Conservation (phyloP, 2,797 vertebrate species). For the Scyliorhinus canicula region DNA sequence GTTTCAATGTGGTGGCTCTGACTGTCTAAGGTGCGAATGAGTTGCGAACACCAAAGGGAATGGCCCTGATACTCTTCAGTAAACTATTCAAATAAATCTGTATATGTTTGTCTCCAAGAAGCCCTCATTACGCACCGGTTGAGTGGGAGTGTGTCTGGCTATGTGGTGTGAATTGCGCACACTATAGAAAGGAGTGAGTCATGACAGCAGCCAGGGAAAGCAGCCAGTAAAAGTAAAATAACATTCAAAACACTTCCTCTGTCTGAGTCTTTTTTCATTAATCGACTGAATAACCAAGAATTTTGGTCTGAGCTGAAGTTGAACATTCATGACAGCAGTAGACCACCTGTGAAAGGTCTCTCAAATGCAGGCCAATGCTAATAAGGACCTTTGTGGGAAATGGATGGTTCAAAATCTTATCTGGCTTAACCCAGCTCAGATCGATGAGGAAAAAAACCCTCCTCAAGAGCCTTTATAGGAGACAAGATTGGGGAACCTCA, state of each 20-base stretch:
- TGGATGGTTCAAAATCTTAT: neutral
- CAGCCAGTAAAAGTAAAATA: constrained; percentile 31
- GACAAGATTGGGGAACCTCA: neutral
- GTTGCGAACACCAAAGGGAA: neutral
- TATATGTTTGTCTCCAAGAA: neutral
- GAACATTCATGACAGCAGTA: neutral
- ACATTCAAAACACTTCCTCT: constrained; percentile 20
- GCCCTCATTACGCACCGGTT: neutral
- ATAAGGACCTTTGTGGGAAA: neutral
- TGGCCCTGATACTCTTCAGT: neutral
- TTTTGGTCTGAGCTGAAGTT: constrained; percentile 19
- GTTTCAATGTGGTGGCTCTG: neutral
- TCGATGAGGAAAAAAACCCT: neutral
- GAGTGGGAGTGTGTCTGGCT: neutral
- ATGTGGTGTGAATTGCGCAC: neutral
- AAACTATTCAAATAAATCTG: neutral
- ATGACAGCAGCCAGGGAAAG: constrained; percentile 26
- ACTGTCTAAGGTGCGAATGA: neutral
- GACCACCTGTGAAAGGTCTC: neutral
- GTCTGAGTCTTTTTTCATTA: constrained; percentile 13
- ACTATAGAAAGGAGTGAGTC: constrained; percentile 25
- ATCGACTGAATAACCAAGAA: neutral
- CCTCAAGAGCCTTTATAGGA: no score
- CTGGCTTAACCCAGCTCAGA: neutral
- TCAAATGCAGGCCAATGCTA: neutral